phyloP scores from a whole-genome alignment of 2,888 invertebrate species.

The Caenorhabditis sp. region DNA sequence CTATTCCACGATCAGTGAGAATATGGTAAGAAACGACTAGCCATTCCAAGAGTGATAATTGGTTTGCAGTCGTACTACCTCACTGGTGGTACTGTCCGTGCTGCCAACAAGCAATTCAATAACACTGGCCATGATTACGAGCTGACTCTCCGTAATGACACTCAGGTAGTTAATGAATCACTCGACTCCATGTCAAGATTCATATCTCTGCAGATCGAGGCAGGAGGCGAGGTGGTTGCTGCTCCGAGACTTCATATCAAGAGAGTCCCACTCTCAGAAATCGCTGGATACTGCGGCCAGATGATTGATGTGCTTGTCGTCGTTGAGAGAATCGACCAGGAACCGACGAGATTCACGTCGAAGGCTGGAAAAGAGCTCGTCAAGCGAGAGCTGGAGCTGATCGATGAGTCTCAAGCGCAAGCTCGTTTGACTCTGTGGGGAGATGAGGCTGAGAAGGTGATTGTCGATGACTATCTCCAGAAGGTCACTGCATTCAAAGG shows the following conservation, averaged over 20 bases:
- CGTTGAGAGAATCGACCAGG: constrained; percentile 68
- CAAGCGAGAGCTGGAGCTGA: constrained; percentile 90
- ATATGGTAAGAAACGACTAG: constrained; percentile 51
- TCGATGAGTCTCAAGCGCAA: constrained; percentile 88
- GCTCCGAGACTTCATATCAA: constrained; percentile 39
- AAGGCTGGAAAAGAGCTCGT: constrained; percentile 81
- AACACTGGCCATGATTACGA: constrained; percentile 94
- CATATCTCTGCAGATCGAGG: constrained; percentile 30
- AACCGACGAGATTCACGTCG: constrained; percentile 60
- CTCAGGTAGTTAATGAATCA: constrained; percentile 79
- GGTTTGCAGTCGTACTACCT: constrained; percentile 87
- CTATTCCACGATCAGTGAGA: constrained; percentile 56
- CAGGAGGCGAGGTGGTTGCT: constrained; percentile 31
- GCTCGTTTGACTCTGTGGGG: constrained; percentile 93
- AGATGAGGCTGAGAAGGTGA: constrained; percentile 84
- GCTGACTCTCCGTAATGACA: constrained; percentile 89
- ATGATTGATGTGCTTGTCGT: constrained; percentile 71
- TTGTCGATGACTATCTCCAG: constrained; percentile 82
- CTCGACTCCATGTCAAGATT: too few relatives aligned
- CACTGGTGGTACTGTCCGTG: constrained; percentile 88
- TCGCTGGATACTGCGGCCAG: constrained; percentile 27
- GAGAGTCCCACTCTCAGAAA: constrained; percentile 13
- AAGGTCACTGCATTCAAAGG: constrained; percentile 91
- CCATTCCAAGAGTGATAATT: background rate
- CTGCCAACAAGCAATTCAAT: constrained; percentile 92